A percentile compares a stretch with the other conserved stretches of the same genome.
These are phyloP conservation scores for Drosophila arawakana DNA, from an alignment of 1,140 invertebrate genomes.

Conservation along the genomic window DNA sequence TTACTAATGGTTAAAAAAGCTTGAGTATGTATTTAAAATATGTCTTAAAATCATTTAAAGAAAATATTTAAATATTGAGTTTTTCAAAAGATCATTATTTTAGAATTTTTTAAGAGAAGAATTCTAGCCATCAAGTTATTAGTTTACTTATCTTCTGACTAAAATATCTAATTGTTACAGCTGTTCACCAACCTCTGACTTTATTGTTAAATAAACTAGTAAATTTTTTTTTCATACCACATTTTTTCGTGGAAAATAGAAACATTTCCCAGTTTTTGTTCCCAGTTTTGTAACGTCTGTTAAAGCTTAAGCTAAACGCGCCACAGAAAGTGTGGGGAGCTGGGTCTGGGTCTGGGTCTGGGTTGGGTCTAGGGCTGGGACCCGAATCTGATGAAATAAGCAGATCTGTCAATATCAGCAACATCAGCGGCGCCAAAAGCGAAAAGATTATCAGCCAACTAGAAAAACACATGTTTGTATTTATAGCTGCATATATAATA, in stretches of 20 bases:
- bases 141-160: too few species aligned
- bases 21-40: too few species aligned
- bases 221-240: conserved; percentile 1
- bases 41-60: too few species aligned
- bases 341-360: conserved; percentile 7
- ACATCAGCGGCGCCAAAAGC: conserved; percentile 43
- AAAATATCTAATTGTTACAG: too few species aligned
- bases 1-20: too few species aligned
- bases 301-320: conserved; percentile 8
- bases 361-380: conserved; percentile 18
- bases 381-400: conserved; percentile 58
- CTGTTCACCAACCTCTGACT: too few species aligned
- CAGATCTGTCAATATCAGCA: conserved; percentile 45
- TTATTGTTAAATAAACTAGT: background rate
- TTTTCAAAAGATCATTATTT: too few species aligned
- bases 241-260: conserved; percentile 7
- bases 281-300: conserved; percentile 1
- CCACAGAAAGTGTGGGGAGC: background rate
- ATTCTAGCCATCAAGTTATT: too few species aligned
- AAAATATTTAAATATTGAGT: too few species aligned
- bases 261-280: conserved; percentile 6
- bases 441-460: conserved; percentile 39
- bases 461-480: conserved; percentile 3
- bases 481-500: conserved; percentile 5
- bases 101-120: too few species aligned